Evolutionary conservation across 2,888 invertebrate species (phyloP).

Genomic region (Pyralis farinalis): DNA sequence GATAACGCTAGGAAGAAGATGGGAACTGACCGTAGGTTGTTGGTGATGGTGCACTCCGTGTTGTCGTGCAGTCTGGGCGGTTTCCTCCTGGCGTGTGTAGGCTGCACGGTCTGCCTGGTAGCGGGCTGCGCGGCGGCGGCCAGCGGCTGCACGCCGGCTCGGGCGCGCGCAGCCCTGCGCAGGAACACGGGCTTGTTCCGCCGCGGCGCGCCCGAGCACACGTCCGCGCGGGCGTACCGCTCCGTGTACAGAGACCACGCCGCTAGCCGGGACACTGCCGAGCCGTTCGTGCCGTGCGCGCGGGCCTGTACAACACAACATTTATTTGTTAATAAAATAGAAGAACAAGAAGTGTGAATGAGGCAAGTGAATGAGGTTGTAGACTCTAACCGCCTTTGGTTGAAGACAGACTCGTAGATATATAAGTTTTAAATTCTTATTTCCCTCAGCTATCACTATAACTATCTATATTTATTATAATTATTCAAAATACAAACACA

Average conservation of each 20-base stretch:
- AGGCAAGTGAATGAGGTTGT: too few relatives aligned
- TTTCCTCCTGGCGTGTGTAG: constrained; percentile 37
- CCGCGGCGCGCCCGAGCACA: constrained; percentile 29
- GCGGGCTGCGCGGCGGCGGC: neutral
- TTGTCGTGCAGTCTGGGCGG: constrained; percentile 47
- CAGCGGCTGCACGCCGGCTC: neutral
- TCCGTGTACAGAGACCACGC: constrained; percentile 59
- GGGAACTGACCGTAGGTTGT: neutral
- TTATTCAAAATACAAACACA: too few relatives aligned
- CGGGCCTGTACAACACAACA: constrained; percentile 22
- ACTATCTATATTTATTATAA: too few relatives aligned
- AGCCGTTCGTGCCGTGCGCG: constrained; percentile 12
- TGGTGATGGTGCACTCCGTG: constrained; percentile 37
- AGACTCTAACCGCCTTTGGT: too few relatives aligned
- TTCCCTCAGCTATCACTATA: too few relatives aligned
- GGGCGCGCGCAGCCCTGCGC: constrained; percentile 50
- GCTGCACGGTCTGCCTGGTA: constrained; percentile 13
- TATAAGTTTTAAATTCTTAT: too few relatives aligned
- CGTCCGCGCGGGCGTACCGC: constrained; percentile 38
- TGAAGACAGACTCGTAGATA: too few relatives aligned
- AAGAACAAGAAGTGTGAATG: too few relatives aligned
- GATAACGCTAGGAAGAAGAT: too few relatives aligned
- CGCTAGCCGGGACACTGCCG: constrained; percentile 39
- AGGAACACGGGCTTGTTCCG: constrained; percentile 57
- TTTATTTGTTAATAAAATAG: too few relatives aligned